These are phyloP conservation scores for Fistularia tabacaria DNA, from an alignment of 2,797 vertebrate species.

Conservation along the genomic window DNA sequence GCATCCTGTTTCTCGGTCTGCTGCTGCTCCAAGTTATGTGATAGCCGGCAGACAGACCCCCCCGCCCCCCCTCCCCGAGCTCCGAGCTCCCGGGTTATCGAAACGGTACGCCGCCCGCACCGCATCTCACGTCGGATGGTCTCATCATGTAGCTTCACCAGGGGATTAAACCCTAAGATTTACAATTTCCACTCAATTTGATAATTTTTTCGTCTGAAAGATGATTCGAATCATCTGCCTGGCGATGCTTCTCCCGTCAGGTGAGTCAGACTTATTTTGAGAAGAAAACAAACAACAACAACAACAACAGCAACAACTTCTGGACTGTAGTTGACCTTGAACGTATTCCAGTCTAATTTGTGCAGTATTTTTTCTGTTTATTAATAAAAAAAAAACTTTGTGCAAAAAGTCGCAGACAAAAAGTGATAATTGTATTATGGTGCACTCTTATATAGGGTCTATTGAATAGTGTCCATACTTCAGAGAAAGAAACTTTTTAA, in stretches of 20 bases:
- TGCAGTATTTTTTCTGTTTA: too few species aligned
- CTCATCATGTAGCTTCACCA: constrained; percentile 44
- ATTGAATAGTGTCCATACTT: too few species aligned
- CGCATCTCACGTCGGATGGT: neutral
- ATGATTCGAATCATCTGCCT: constrained; percentile 54
- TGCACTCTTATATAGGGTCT: too few species aligned
- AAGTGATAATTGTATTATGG: too few species aligned
- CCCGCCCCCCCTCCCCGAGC: constrained; percentile 55
- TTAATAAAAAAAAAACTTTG: too few species aligned
- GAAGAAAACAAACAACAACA: too few species aligned
- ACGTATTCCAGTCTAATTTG: too few species aligned
- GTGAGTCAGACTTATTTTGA: constrained; percentile 47
- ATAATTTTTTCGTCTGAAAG: constrained; percentile 14
- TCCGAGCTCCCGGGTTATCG: neutral
- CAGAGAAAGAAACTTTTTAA: too few species aligned
- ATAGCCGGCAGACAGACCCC: constrained; percentile 68
- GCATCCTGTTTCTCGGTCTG: constrained; percentile 70
- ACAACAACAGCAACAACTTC: too few species aligned
- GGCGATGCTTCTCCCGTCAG: constrained; percentile 61
- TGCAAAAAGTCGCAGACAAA: too few species aligned
- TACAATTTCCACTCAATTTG: constrained; percentile 5
- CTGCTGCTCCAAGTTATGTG: constrained; percentile 58
- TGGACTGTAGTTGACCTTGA: too few species aligned
- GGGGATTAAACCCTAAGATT: constrained; percentile 14
- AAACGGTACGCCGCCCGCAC: neutral